These are phyloP conservation scores for Nephrocerus scutellatus DNA, from an alignment of 2,888 invertebrate species.

Conservation along the genomic window DNA sequence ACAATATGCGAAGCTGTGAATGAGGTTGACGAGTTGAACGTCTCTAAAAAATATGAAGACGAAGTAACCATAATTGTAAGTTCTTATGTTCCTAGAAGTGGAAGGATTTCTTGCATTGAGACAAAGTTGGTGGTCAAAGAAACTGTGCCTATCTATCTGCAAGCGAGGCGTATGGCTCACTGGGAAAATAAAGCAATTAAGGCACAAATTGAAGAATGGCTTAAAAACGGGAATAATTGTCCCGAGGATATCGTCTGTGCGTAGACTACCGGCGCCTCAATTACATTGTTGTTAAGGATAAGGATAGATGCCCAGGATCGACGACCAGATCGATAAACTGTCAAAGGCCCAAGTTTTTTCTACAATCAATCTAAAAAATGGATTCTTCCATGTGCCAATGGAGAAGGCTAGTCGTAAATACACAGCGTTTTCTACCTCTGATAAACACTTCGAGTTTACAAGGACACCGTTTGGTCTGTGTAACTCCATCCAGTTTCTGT, in stretches of 20 bases:
- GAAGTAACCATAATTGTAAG: no score
- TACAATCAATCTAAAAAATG: constrained; percentile 4
- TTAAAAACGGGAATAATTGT: no score
- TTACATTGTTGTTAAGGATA: constrained; percentile 4
- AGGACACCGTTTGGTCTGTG: background rate
- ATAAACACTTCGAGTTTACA: constrained; percentile 2
- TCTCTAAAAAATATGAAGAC: no score
- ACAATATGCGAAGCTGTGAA: no score
- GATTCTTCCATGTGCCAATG: constrained; percentile 4
- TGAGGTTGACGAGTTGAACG: no score
- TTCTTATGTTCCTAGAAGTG: no score
- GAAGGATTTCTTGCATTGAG: no score
- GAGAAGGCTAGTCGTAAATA: constrained; percentile 1
- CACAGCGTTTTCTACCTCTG: background rate
- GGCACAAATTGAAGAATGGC: no score
- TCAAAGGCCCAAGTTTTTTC: constrained; percentile 4
- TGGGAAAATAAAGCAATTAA: no score
- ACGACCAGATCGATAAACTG: constrained; percentile 5
- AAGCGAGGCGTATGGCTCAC: no score
- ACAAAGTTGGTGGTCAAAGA: no score
- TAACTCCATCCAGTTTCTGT: constrained; percentile 4
- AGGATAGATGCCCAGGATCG: constrained; percentile 4
- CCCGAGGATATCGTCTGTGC: constrained; percentile 3
- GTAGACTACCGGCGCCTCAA: constrained; percentile 7
- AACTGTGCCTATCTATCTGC: no score